Base-by-base conservation (phyloP, 1,140 invertebrate species). In the Heliconius hewitsoni region DNA sequence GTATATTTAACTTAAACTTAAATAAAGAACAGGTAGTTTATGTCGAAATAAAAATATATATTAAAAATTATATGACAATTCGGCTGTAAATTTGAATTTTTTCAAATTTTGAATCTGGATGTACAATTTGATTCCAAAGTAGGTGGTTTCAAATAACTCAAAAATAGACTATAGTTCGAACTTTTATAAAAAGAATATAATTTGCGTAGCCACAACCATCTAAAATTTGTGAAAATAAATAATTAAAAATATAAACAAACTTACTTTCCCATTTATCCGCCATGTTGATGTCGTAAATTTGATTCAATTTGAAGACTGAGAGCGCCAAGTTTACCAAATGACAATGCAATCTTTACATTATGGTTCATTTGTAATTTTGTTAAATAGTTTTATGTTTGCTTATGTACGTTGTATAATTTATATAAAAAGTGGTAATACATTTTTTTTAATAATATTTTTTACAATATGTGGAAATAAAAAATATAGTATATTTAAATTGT, bases 211-310 rank as follows among this genome's bases (percentile, higher is more conserved):
- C 4, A 60, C 72, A 71, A 52, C n/a, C 50, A 71, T 55, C 71
- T 71, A 75, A 55, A 71, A 70, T 71, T 34, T 30, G 39, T 37
- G 19, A 23, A 76, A 77, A 72, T 81, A 81, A 77, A 71, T 83
- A 80, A 76, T 83, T 52, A 79, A 74, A 80, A 86, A 84, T 74
- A 82, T 90, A 93, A 94, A 92, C 86, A 90, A 91, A 96, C 96
- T 96, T 95, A 96, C 96, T 96, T 96, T 96, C 96, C 95, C 96
- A 96, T 95, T 95, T 94, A 95, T 97, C 96, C 95, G 96, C 96
- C 96, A 97, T 97, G 94, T 97, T 97, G 96, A 95, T 94, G 94
- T 95, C 88, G 89, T 91, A 89, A 88, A 91, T 91, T 91, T 89
- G 89, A 90, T 90, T 90, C 84, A 87, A 90, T 91, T 93, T 91